A percentile compares a stretch with the other conserved stretches of the same genome.
Conservation (phyloP, 1,140 invertebrate genomes). For the Zelostemma sp. region DNA sequence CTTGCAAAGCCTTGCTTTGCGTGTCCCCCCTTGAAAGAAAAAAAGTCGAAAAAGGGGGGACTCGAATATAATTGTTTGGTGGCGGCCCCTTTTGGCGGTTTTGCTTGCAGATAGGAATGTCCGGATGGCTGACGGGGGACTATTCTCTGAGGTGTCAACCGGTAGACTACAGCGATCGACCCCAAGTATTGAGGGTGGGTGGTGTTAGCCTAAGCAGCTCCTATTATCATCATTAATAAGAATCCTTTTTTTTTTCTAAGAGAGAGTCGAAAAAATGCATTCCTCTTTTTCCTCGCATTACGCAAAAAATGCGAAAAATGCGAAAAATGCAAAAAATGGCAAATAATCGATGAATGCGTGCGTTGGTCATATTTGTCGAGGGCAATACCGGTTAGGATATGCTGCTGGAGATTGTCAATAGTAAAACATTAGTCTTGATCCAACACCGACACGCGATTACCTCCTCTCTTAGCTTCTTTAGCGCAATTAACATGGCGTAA, state of each 20-base stretch:
- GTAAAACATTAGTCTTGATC: conserved; percentile 35
- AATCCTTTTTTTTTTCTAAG: no score
- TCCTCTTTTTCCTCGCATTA: no score
- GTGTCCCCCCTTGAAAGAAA: no score
- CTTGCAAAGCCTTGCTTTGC: no score
- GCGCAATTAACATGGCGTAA: conserved; percentile 57
- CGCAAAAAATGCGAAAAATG: no score
- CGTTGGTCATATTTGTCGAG: conserved; percentile 17
- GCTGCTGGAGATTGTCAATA: conserved; percentile 38
- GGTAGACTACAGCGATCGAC: conserved; percentile 91
- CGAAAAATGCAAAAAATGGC: no score
- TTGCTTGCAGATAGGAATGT: conserved; percentile 85
- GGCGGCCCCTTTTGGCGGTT: conserved; percentile 68
- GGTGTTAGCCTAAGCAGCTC: no score
- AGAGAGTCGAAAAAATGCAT: no score
- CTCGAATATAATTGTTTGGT: no score
- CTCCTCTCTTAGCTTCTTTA: conserved; percentile 33
- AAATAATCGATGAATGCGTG: no score
- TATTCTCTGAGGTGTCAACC: conserved; percentile 96
- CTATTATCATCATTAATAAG: conserved; percentile 5
- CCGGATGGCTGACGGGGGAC: conserved; percentile 88
- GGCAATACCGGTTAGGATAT: no score
- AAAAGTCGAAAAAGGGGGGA: no score
- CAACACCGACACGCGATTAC: conserved; percentile 37
- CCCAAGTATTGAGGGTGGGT: conserved; percentile 91